Conservation (phyloP, 2,797 vertebrate genomes). For the Clarias laeviceps region DNA sequence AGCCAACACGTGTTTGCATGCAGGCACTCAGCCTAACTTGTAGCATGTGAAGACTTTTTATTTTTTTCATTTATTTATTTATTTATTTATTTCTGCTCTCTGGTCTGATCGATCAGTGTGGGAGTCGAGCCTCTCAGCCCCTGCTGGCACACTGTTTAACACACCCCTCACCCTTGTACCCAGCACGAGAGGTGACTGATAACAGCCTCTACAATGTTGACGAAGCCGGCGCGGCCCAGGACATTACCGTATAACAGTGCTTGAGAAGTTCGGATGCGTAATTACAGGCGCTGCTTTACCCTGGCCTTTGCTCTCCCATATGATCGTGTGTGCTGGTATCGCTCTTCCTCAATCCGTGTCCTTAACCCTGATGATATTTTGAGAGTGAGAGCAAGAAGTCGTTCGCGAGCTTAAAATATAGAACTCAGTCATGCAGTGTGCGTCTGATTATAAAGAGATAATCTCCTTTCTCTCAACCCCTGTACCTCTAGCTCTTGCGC, state of each 20-base stretch:
- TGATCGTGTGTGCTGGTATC: conserved; percentile 32
- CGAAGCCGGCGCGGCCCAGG: neutral
- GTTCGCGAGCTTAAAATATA: conserved; percentile 69
- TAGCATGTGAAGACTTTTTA: conserved; percentile 24
- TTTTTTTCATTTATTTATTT: neutral
- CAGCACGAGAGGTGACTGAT: conserved; percentile 2
- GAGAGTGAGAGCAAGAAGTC: conserved; percentile 61
- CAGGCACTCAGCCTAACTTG: conserved; percentile 25
- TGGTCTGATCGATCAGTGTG: conserved; percentile 16
- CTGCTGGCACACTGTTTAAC: neutral
- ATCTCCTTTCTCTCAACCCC: conserved; percentile 51
- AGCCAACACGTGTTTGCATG: too few relatives aligned
- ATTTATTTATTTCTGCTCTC: neutral
- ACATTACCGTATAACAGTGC: neutral
- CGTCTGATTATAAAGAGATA: conserved; percentile 70
- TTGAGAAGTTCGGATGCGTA: conserved; percentile 31
- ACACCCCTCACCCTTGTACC: neutral
- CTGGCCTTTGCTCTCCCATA: conserved; percentile 31
- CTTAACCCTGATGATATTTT: conserved; percentile 59
- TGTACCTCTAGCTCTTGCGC: conserved; percentile 29
- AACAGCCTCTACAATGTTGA: conserved; percentile 7
- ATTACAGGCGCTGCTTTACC: conserved; percentile 48
- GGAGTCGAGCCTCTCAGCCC: conserved; percentile 4
- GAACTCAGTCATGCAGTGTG: conserved; percentile 65
- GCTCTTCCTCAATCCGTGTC: conserved; percentile 34